Conservation (phyloP, 1,140 invertebrate genomes). For the Melipona quadrifasciata region DNA sequence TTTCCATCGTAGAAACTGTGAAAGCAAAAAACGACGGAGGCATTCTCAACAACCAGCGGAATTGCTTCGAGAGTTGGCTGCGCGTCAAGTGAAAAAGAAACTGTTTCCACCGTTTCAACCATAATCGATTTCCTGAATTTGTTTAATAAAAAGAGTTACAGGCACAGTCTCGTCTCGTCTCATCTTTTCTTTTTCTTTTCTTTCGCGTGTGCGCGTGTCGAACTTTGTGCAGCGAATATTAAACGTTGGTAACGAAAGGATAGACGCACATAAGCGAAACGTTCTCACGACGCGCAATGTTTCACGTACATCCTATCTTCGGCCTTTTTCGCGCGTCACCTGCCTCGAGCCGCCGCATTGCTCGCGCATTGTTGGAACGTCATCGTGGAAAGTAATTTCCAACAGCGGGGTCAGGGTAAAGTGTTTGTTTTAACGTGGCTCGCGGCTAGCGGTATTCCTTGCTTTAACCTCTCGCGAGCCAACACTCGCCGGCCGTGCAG, state of each 20-base stretch:
- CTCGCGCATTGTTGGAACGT: conserved; percentile 47
- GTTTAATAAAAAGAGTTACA: too few relatives aligned
- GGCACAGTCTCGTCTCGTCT: too few relatives aligned
- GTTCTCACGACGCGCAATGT: conserved; percentile 47
- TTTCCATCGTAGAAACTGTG: too few relatives aligned
- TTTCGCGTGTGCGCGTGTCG: too few relatives aligned
- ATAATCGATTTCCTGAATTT: too few relatives aligned
- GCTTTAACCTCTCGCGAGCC: not conserved
- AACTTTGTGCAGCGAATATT: too few relatives aligned
- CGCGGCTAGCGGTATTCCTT: conserved; percentile 24
- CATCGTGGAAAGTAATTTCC: conserved; percentile 54
- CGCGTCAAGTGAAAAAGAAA: too few relatives aligned
- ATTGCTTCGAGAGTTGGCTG: too few relatives aligned
- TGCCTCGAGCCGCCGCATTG: not conserved
- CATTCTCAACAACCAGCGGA: too few relatives aligned
- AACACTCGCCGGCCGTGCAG: not conserved
- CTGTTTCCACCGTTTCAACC: too few relatives aligned
- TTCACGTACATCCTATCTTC: conserved; percentile 50
- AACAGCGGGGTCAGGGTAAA: conserved; percentile 42
- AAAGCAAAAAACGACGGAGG: too few relatives aligned
- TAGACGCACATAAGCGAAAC: not conserved
- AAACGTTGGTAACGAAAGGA: not conserved
- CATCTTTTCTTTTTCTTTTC: too few relatives aligned
- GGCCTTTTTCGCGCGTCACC: conserved; percentile 7
- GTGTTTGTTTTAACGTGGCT: conserved; percentile 64